These are phyloP conservation scores for Nerophis lumbriciformis DNA, from an alignment of 2,113 vertebrate species.

Conservation along the genomic window DNA sequence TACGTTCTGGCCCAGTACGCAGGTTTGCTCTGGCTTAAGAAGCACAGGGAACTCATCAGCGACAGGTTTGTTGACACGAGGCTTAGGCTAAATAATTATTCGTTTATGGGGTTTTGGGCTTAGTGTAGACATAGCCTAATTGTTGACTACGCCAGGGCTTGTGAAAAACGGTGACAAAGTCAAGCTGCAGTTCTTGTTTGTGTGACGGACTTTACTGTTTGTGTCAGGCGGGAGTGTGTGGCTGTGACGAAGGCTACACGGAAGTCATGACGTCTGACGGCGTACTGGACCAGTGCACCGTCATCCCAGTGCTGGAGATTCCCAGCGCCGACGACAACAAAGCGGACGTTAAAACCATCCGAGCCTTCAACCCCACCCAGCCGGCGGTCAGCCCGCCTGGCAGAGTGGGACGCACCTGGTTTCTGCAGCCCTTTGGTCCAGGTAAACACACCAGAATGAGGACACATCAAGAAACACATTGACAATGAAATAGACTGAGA, in stretches of 20 bases:
- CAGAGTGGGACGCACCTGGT: constrained; percentile 86
- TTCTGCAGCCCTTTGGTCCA: constrained; percentile 90
- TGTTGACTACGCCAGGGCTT: no score
- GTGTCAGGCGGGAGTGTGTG: constrained; percentile 80
- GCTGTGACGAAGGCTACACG: constrained; percentile 92
- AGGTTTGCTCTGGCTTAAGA: no score
- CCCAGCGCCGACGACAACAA: constrained; percentile 86
- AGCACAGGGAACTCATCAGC: no score
- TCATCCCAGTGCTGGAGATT: constrained; percentile 90
- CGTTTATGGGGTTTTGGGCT: no score
- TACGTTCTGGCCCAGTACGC: no score
- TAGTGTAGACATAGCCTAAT: no score
- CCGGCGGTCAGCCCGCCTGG: constrained; percentile 77
- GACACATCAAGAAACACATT: not conserved
- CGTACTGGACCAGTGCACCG: constrained; percentile 86
- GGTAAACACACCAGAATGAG: constrained; percentile 22
- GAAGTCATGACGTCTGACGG: constrained; percentile 93
- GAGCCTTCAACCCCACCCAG: constrained; percentile 86
- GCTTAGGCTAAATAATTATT: no score
- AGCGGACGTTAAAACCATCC: constrained; percentile 92
- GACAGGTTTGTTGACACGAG: no score
- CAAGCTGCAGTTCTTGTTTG: not conserved
- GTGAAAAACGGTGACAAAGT: no score
- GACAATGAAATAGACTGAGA: no score
- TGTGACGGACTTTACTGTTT: not conserved